phyloP scores from a whole-genome alignment of 1,140 invertebrate species.

The Diploscapter pachys region DNA sequence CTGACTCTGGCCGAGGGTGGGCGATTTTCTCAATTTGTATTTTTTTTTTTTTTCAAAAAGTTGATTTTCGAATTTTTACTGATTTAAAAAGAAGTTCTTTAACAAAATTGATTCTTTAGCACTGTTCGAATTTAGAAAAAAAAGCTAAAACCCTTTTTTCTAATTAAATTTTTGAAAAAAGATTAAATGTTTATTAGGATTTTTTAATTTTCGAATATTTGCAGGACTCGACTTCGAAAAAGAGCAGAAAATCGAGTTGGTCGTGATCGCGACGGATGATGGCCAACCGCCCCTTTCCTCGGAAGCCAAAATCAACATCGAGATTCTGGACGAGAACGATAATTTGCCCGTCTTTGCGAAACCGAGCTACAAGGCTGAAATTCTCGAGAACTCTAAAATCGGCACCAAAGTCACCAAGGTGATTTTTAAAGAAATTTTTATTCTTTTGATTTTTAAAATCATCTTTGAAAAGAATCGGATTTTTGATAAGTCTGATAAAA shows the following conservation, averaged over 20 bases:
- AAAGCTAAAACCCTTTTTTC: no score
- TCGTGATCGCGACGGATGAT: slow-evolving; percentile 79
- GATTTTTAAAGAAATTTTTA: slow-evolving; percentile 17
- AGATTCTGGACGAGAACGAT: slow-evolving; percentile 87
- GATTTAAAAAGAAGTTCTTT: not conserved
- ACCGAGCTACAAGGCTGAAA: slow-evolving; percentile 89
- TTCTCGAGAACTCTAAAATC: slow-evolving; percentile 77
- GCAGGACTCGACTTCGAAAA: slow-evolving; percentile 76
- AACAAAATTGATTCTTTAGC: not conserved
- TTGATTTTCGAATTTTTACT: slow-evolving; percentile 4
- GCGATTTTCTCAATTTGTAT: no score
- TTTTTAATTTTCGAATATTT: not conserved
- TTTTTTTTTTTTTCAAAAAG: not conserved
- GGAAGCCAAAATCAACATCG: slow-evolving; percentile 73
- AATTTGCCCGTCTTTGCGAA: slow-evolving; percentile 79
- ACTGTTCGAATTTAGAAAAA: no score
- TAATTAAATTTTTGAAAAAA: not conserved
- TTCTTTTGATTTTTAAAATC: slow-evolving; percentile 17
- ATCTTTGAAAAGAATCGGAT: slow-evolving; percentile 6
- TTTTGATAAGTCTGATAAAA: not conserved
- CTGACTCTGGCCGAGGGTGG: slow-evolving; percentile 76
- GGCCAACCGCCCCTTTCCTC: slow-evolving; percentile 79
- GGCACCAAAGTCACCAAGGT: slow-evolving; percentile 87
- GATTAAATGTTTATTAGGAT: not conserved
- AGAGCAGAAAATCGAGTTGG: slow-evolving; percentile 72